Base-by-base conservation (phyloP, 2,797 vertebrate species). In the Pelobates cultripes region DNA sequence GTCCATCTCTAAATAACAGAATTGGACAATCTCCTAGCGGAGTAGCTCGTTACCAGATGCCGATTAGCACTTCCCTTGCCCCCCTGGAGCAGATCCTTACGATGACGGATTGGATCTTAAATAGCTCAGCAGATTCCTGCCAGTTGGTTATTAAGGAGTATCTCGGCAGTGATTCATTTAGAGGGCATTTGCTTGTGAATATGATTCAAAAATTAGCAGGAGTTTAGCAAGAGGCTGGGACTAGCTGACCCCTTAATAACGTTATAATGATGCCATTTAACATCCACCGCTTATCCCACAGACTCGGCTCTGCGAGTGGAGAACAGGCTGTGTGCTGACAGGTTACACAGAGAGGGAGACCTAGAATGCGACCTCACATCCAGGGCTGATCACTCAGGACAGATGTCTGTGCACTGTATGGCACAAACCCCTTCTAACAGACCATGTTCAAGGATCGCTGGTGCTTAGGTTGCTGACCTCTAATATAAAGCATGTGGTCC, bases 231-330 rank as follows among this genome's bases (percentile, higher is more conserved):
- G 95, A 95, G 96, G 95, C 95, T 94, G 92, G 79, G 92, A 90
- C 95, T 95, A 95, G 91, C 90, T 97, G 98, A 99, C 97, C 97
- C 92, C 94, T 96, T 99, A 99, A 99, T 99, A 97, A 96, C 90
- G 95, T 98, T 97, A 94, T 99, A 99, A 99, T 98, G 96, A 98
- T 71, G 94, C 94, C 95, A 98, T 99, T 99, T 98, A 98, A 94
- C 93, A 98, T 94, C 93, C 93, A 93, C 88, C 95, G 94, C 94
- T 96, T 92, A 89, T 86, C 90, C 89, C 92, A 95, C 95, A 93
- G 91, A 90, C 88, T 92, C 93, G 81, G 89, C 84, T 78, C 77
- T 72, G 77, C 44, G 41, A 17, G 9, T 41, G 28, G 10, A 60
- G 77, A 80, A 60, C 64, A 66, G 28, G 57, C 75, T 44, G 0